A percentile compares a stretch with the other conserved stretches of the same genome.
Evolutionary conservation across 2,113 vertebrate genomes (phyloP).

Genomic region (Prunella fulvescens): DNA sequence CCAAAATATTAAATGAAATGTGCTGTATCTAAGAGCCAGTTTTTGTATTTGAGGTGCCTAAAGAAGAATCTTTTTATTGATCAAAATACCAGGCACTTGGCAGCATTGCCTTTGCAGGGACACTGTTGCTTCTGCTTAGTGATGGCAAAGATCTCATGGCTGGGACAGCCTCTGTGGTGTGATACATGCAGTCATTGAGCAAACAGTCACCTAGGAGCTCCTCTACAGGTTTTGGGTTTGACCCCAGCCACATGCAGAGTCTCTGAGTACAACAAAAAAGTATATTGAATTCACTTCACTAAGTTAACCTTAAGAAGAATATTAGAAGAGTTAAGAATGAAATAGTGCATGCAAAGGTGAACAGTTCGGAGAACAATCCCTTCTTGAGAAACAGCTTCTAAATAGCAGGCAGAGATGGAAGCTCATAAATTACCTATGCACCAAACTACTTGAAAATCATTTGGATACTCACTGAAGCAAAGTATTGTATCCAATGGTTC

Average conservation of each 20-base stretch:
- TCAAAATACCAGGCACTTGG: not conserved
- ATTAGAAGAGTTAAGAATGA: slow-evolving; percentile 36
- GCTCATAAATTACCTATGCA: slow-evolving; percentile 55
- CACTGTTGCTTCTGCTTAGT: not conserved
- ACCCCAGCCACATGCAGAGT: not conserved
- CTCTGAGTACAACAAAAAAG: not conserved
- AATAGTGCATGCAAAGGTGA: slow-evolving; percentile 37
- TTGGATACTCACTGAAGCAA: slow-evolving; percentile 48
- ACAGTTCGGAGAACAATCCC: slow-evolving; percentile 37
- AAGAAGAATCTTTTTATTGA: not conserved
- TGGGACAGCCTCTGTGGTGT: not conserved
- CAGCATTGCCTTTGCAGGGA: not conserved
- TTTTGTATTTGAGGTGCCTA: not conserved
- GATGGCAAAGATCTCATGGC: not conserved
- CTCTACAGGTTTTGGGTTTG: not conserved
- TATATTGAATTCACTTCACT: slow-evolving; percentile 23
- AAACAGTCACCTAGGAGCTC: not conserved
- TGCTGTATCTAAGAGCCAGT: not conserved
- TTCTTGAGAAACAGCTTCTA: slow-evolving; percentile 52
- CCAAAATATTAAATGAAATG: not conserved
- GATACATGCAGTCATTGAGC: not conserved
- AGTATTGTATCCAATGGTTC: slow-evolving; percentile 37
- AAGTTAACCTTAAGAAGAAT: slow-evolving; percentile 44
- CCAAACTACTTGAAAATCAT: slow-evolving; percentile 62
- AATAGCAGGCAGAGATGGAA: slow-evolving; percentile 19